Conservation (phyloP, 1,140 invertebrate species). For the Diplogasteroides magnus region DNA sequence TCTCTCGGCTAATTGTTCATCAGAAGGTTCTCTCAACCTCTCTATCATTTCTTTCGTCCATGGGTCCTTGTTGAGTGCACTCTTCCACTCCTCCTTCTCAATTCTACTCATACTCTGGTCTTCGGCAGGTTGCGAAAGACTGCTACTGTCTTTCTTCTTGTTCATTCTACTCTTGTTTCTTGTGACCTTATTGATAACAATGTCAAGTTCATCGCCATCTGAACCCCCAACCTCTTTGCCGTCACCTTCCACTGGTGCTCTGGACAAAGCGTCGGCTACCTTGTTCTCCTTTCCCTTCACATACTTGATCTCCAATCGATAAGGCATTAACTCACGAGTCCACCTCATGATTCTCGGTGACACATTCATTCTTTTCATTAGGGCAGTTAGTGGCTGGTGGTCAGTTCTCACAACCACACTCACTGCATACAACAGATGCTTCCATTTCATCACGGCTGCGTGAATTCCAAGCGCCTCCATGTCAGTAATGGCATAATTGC, state of each 20-base stretch:
- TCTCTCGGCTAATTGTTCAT: neutral
- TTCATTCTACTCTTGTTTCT: neutral
- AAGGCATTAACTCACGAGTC: neutral
- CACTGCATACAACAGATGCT: neutral
- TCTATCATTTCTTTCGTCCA: neutral
- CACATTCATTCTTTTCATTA: slow-evolving; percentile 2
- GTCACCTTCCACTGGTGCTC: neutral
- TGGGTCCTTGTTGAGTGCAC: neutral
- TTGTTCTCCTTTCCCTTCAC: slow-evolving; percentile 2
- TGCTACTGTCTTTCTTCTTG: neutral
- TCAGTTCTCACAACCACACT: slow-evolving; percentile 6
- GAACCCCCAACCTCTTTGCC: neutral
- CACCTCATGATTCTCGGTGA: neutral
- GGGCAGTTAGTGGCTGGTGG: neutral
- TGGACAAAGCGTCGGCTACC: neutral
- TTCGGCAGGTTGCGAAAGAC: no score
- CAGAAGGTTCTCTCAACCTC: neutral
- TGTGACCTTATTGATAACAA: neutral
- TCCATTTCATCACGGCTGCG: neutral
- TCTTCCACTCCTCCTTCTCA: neutral
- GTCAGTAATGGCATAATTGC: slow-evolving; percentile 17
- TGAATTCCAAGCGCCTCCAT: slow-evolving; percentile 19
- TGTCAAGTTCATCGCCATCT: neutral
- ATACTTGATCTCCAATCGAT: neutral
- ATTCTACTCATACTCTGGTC: neutral